phyloP scores from a whole-genome alignment of 2,888 invertebrate species.

The Drosophila incognita region DNA sequence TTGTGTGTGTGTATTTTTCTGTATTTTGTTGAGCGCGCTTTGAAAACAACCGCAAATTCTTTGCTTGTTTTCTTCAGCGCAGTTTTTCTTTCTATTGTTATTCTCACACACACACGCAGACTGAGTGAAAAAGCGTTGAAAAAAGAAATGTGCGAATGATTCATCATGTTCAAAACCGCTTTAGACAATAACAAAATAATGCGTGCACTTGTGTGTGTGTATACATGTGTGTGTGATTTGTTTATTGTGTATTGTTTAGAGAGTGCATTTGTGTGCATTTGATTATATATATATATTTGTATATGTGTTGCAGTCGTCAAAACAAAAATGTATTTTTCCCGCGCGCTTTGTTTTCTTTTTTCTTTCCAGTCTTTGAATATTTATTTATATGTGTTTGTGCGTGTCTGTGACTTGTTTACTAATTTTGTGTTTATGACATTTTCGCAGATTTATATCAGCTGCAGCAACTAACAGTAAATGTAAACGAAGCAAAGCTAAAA shows the following conservation, averaged over 20 bases:
- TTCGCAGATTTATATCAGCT: conserved; percentile 68
- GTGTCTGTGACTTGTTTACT: conserved; percentile 68
- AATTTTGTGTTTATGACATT: conserved; percentile 58
- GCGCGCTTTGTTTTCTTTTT: conserved; percentile 39
- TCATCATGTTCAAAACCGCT: conserved; percentile 36
- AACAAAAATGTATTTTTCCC: conserved; percentile 42
- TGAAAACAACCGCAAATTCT: conserved; percentile 15
- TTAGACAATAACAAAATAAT: conserved; percentile 42
- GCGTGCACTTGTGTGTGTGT: conserved; percentile 23
- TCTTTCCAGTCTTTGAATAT: conserved; percentile 10
- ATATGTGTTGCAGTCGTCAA: conserved; percentile 10
- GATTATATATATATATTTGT: not conserved
- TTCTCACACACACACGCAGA: conserved; percentile 7
- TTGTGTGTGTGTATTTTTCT: conserved; percentile 55
- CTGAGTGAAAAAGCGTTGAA: conserved; percentile 10
- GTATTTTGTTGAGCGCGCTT: conserved; percentile 50
- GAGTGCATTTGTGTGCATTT: not conserved
- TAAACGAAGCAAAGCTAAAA: conserved; percentile 36
- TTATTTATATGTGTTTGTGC: conserved; percentile 13
- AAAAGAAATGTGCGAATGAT: conserved; percentile 38
- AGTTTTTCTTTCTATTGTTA: conserved; percentile 4
- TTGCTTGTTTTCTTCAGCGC: conserved; percentile 1
- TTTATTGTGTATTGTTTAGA: conserved; percentile 8
- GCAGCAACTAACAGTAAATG: conserved; percentile 40
- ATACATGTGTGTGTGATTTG: conserved; percentile 4